A percentile compares a stretch with the other conserved stretches of the same genome.
Evolutionary conservation across 2,797 vertebrate genomes (phyloP).

Genomic region (Tokudaia muenninki): DNA sequence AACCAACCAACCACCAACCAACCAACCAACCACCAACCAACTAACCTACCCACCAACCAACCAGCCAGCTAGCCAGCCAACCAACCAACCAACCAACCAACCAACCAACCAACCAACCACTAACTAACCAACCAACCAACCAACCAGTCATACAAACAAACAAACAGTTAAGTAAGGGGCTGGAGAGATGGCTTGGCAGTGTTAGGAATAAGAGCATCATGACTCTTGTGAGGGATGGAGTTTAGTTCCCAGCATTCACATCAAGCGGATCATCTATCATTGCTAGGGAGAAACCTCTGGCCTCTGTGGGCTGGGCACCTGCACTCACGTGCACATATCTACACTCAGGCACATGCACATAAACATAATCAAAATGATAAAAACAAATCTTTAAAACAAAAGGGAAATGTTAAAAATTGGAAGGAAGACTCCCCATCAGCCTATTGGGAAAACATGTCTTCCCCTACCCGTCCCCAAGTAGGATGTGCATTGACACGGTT

Average conservation of each 20-base stretch:
- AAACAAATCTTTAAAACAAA: neutral
- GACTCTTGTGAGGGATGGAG: neutral
- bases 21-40: too few species aligned
- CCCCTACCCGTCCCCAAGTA: neutral
- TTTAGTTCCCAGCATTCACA: neutral
- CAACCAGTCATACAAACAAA: neutral
- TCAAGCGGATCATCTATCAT: neutral
- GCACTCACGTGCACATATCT: neutral
- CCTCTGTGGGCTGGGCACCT: neutral
- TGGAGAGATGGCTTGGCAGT: neutral
- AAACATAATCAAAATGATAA: neutral
- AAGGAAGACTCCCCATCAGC: neutral
- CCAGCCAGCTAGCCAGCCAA: neutral
- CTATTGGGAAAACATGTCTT: neutral
- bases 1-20: neutral
- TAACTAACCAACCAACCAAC: neutral
- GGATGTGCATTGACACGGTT: neutral
- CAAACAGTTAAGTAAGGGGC: neutral
- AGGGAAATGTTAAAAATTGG: neutral
- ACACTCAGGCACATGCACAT: neutral
- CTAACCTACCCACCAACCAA: too few species aligned
- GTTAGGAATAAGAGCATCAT: neutral
- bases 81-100: neutral
- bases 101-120: neutral
- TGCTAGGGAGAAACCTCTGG: neutral